Evolutionary conservation across 2,113 vertebrate species (phyloP), one percentile per base, ranked within the genome.

Genomic region (Mobula birostris): DNA sequence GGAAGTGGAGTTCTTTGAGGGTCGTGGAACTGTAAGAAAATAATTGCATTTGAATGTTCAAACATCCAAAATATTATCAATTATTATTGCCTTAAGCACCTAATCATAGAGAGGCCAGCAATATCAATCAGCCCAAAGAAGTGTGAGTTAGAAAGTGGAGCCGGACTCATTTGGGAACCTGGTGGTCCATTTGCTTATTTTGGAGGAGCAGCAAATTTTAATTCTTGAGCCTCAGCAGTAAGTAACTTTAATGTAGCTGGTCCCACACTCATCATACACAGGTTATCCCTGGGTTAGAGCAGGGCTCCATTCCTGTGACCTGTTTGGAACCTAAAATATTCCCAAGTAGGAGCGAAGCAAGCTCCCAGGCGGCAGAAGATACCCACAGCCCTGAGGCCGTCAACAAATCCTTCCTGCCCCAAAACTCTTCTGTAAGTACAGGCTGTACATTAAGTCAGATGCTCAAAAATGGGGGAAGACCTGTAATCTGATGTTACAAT

Each of bases 51-150:
- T 32, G 6, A 32, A 66, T 15, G 32, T 66, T 90, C 29, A 66
- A 90, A 90, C 58, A 32, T 7, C 61, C 32, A 32, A 66, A 66
- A 63, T 0, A 32, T 63, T 63, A 63, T 63, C 12, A 88, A 88
- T 88, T 32, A 90, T 90, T 90, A 90, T 66, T 90, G 21, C 8
- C 63, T 90, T 90, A 90, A 32, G 5, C 85, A 90, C 17, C 29
- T 32, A 66, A 32, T 66, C n/a, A 66, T 0, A n/a, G 29, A 32
- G 6, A 66, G 58, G 15, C 1, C 6, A 68, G 61, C 61, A 90
- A 32, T 19, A 14, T 90, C 61, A 90, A 32, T 90, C 85, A 88
- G 29, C 15, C 15, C 5, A n/a, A 66, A 90, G 61, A 8, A 36
- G 32, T 36, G 77, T 79, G 77, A 79, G 77, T n/a, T 77, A n/a